phyloP scores from a whole-genome alignment of 2,888 invertebrate species.

The Aphodius sticticus region DNA sequence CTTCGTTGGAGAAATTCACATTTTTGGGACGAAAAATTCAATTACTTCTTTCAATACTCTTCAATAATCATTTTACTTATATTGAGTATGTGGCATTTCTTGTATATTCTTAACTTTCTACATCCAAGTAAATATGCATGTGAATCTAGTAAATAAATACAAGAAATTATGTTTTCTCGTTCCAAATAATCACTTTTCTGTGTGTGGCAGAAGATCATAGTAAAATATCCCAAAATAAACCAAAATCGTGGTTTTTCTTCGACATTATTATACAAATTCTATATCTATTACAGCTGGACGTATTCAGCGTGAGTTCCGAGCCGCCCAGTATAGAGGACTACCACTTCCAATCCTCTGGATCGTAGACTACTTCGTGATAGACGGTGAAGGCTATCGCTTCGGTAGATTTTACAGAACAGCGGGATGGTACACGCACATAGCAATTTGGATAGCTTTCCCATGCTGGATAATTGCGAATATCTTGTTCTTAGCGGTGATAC shows the following conservation, averaged over 20 bases:
- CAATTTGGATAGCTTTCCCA: slow-evolving; percentile 66
- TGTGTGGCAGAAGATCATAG: too few relatives aligned
- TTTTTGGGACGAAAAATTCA: too few relatives aligned
- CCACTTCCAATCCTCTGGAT: slow-evolving; percentile 69
- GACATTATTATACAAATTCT: too few relatives aligned
- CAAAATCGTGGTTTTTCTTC: not conserved
- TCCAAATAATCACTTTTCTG: too few relatives aligned
- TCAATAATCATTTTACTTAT: too few relatives aligned
- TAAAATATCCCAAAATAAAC: slow-evolving; percentile 17
- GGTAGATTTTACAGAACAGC: slow-evolving; percentile 66
- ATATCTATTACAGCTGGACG: slow-evolving; percentile 59
- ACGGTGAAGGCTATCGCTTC: slow-evolving; percentile 67
- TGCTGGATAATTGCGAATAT: slow-evolving; percentile 66
- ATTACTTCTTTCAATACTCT: too few relatives aligned
- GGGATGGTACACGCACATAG: slow-evolving; percentile 68
- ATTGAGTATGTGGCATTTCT: too few relatives aligned
- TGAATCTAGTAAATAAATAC: too few relatives aligned
- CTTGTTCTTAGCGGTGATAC: slow-evolving; percentile 63
- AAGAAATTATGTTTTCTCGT: too few relatives aligned
- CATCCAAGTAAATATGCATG: too few relatives aligned
- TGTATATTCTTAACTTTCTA: too few relatives aligned
- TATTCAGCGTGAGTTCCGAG: slow-evolving; percentile 64
- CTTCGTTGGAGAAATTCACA: too few relatives aligned
- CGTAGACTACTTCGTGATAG: slow-evolving; percentile 69
- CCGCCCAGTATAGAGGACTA: slow-evolving; percentile 63